Conservation (phyloP, 2,797 vertebrate genomes). For the Sebastes iracundus region DNA sequence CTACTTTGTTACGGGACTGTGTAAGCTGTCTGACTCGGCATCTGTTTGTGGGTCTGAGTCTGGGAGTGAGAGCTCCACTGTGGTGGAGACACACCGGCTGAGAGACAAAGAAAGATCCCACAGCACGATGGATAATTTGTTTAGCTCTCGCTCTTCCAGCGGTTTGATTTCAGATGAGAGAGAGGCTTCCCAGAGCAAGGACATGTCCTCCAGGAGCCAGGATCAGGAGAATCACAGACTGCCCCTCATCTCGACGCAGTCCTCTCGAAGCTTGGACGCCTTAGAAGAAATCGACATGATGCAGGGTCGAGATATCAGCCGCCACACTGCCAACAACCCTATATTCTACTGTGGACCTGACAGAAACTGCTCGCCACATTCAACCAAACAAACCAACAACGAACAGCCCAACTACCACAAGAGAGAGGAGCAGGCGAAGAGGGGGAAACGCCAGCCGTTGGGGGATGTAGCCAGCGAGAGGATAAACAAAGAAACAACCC, state of each 20-base stretch:
- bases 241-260: slow-evolving; percentile 25
- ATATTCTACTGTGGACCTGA: slow-evolving; percentile 81
- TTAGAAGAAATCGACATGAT: slow-evolving; percentile 61
- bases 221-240: slow-evolving; percentile 62
- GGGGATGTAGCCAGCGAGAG: slow-evolving; percentile 78
- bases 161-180: slow-evolving; percentile 52
- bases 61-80: slow-evolving; percentile 46
- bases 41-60: slow-evolving; percentile 65
- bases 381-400: slow-evolving; percentile 13
- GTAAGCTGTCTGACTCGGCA: slow-evolving; percentile 58
- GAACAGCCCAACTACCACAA: slow-evolving; percentile 52
- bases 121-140: slow-evolving; percentile 75
- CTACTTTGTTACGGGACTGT: slow-evolving; percentile 84
- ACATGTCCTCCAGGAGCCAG: slow-evolving; percentile 38
- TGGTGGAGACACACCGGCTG: slow-evolving; percentile 50
- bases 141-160: slow-evolving; percentile 56
- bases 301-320: slow-evolving; percentile 66
- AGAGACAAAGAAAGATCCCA: slow-evolving; percentile 72
- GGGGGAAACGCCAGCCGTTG: slow-evolving; percentile 57
- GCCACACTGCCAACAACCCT: slow-evolving; percentile 67
- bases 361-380: slow-evolving; percentile 44
- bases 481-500: slow-evolving; percentile 90
- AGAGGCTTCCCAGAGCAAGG: slow-evolving; percentile 34
- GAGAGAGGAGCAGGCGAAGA: slow-evolving; percentile 60
- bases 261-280: slow-evolving; percentile 56